These are phyloP conservation scores for Lucilia cuprina DNA, from an alignment of 1,140 invertebrate genomes.

Conservation along the genomic window DNA sequence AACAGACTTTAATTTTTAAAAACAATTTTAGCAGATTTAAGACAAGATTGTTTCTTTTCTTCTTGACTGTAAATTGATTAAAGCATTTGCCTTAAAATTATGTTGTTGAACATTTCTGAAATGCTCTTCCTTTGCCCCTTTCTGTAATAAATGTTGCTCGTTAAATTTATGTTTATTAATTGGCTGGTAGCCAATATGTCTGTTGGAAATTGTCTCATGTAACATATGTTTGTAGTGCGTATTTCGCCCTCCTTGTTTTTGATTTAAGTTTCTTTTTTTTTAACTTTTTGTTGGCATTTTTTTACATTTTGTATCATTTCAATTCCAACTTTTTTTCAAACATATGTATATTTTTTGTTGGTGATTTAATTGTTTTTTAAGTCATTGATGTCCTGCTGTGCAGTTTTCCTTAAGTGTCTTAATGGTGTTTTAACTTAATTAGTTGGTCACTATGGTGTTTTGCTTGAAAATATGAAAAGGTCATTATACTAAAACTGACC, in stretches of 20 bases:
- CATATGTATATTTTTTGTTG: background rate
- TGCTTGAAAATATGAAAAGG: background rate
- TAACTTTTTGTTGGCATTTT: background rate
- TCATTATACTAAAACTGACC: too few species aligned
- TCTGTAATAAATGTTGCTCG: background rate
- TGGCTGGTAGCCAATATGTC: constrained; percentile 28
- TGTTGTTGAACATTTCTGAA: too few species aligned
- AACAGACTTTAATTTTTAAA: too few species aligned
- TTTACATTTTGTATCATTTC: background rate
- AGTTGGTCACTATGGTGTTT: constrained; percentile 22
- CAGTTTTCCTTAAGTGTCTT: constrained; percentile 25
- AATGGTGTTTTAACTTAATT: constrained; percentile 31
- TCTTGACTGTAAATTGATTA: too few species aligned
- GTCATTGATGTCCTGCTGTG: constrained; percentile 24
- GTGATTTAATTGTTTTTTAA: constrained; percentile 24
- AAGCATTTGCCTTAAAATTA: too few species aligned
- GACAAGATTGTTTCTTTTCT: too few species aligned
- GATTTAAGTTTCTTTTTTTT: background rate
- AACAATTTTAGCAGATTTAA: too few species aligned
- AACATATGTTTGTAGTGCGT: background rate
- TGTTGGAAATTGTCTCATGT: constrained; percentile 4
- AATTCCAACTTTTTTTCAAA: background rate
- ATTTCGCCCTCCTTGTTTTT: background rate
- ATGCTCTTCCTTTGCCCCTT: background rate
- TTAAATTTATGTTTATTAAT: constrained; percentile 19